Base-by-base conservation (phyloP, 1,140 invertebrate genomes). In the Drosophila equinoxialis region DNA sequence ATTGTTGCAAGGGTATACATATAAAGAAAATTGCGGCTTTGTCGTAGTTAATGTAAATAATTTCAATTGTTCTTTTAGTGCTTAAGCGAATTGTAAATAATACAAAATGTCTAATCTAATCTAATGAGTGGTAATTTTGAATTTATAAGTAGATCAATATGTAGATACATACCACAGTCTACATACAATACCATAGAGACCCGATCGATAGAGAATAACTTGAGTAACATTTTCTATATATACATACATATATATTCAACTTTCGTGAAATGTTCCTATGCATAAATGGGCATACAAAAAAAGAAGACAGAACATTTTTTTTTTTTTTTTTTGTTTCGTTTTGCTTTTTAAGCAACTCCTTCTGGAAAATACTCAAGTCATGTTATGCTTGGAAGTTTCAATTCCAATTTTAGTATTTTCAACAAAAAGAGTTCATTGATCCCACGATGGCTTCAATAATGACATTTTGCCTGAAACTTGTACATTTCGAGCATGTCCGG, bases 401-500 rank as follows among this genome's bases (percentile, higher is more conserved):
- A 58, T 59, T 59, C 64, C 68, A 58, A 67, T 58, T 63, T 61
- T 39, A n/a, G 30, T 14, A 77, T 51, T 6, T 51, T 51, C 26
- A n/a, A 39, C 20, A 77, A 77, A 77, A 77, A 77, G 74, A 65
- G 78, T 81, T 78, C 63, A 60, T 70, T 80, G 77, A 39, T 68
- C 37, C 65, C 30, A 59, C 17, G 35, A 39, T 57, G 58, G 37
- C 37, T 39, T 11, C 11, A 39, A 39, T 39, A 39, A 39, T 39
- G 37, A 39, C 37, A 39, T 39, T 39, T 13, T 39, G 10, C 3
- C 8, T 13, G 8, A 37, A 67, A 69, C 68, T 75, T 37, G 67
- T 51, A 51, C 55, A 74, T 71, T 74, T 69, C 54, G 55, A 51
- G 73, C 79, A 74, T 89, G 79, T 89, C 83, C 83, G 83, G 83